Conservation (phyloP, 1,140 invertebrate genomes). For the Macrotrachela quadricornifera region DNA sequence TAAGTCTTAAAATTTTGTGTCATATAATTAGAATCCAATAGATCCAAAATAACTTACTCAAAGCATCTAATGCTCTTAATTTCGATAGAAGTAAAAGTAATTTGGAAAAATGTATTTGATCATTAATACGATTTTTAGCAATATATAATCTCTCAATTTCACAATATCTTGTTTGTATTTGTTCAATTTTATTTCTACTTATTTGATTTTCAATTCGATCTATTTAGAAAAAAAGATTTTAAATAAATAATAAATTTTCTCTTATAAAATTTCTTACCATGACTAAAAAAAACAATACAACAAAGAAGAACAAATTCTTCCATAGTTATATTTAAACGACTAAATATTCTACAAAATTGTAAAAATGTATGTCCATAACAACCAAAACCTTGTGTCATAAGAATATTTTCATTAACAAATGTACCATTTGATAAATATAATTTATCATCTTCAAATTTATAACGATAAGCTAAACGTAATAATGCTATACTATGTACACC, state of each 20-base stretch:
- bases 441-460: not conserved
- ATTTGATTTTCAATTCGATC: too few relatives aligned
- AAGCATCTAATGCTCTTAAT: not conserved
- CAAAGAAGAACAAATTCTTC: too few relatives aligned
- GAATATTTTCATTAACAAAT: not conserved
- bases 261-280: too few relatives aligned
- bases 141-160: slow-evolving; percentile 1
- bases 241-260: too few relatives aligned
- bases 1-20: too few relatives aligned
- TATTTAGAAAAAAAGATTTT: too few relatives aligned
- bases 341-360: too few relatives aligned
- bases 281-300: too few relatives aligned
- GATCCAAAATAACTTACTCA: not conserved
- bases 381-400: not conserved
- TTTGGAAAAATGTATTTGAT: not conserved
- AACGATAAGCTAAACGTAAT: slow-evolving; percentile 6
- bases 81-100: not conserved
- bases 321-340: too few relatives aligned
- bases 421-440: not conserved
- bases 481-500: slow-evolving; percentile 1
- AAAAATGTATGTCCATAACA: too few relatives aligned
- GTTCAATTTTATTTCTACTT: not conserved
- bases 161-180: slow-evolving; percentile 4
- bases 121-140: not conserved
- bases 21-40: not conserved